Conservation (phyloP, 2,797 vertebrate species). For the Girardinus metallicus region DNA sequence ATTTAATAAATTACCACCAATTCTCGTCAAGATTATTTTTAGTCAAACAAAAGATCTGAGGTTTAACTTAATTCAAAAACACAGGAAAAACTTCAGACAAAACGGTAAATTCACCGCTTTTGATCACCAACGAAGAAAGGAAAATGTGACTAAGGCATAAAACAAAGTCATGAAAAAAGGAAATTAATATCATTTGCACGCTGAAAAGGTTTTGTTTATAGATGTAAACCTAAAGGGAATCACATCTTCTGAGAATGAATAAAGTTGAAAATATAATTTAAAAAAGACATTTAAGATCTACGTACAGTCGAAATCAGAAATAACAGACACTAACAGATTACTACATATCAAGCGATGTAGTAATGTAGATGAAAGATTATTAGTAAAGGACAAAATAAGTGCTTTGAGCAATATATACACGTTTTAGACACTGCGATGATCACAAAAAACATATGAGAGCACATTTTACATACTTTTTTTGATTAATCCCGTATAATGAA, state of each 20-base stretch:
- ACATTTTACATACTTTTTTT: background rate
- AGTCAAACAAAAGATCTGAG: background rate
- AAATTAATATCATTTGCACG: background rate
- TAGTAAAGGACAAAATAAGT: background rate
- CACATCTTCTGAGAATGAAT: background rate
- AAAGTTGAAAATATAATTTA: background rate
- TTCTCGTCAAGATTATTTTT: background rate
- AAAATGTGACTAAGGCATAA: background rate
- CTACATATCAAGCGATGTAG: background rate
- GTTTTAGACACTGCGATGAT: background rate
- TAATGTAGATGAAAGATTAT: background rate
- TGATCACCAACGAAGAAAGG: background rate
- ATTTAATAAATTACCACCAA: background rate
- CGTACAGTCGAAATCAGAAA: background rate
- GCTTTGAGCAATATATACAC: background rate
- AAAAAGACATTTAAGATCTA: background rate
- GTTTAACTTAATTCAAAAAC: background rate
- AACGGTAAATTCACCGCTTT: background rate
- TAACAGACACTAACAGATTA: too few species aligned
- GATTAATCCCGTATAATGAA: background rate
- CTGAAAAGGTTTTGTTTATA: background rate
- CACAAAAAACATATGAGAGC: too few species aligned
- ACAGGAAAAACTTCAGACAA: background rate
- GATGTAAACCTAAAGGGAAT: background rate
- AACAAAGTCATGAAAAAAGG: background rate